phyloP scores from a whole-genome alignment of 2,797 vertebrate genomes.

The Coregonus ussuriensis region DNA sequence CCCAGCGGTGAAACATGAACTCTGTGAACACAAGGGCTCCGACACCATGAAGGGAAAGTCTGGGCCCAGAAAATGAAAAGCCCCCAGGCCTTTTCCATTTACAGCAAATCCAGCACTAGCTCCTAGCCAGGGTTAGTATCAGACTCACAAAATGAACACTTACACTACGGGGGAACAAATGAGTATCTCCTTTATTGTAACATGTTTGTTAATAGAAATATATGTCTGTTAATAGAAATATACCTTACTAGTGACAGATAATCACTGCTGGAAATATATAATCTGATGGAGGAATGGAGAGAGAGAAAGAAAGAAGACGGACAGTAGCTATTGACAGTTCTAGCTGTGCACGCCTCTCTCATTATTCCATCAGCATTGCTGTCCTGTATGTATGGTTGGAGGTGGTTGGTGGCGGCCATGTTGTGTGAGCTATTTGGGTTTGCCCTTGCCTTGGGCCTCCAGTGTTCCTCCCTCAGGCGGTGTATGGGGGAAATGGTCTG shows the following conservation, averaged over 20 bases:
- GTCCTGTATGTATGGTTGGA: slow-evolving; percentile 59
- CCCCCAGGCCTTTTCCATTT: slow-evolving; percentile 99
- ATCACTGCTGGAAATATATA: slow-evolving; percentile 38
- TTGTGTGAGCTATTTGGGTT: slow-evolving; percentile 76
- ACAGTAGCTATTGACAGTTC: slow-evolving; percentile 1
- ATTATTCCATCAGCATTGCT: slow-evolving; percentile 39
- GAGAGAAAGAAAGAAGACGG: slow-evolving; percentile 10
- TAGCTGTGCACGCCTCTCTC: slow-evolving; percentile 20
- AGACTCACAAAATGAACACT: slow-evolving; percentile 99
- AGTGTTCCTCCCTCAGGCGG: slow-evolving; percentile 92
- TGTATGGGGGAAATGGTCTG: slow-evolving; percentile 85
- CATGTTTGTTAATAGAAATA: slow-evolving; percentile 74
- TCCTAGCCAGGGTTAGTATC: slow-evolving; percentile 99
- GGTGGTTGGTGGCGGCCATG: slow-evolving; percentile 63
- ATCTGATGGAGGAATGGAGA: slow-evolving; percentile 6
- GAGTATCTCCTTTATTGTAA: slow-evolving; percentile 73
- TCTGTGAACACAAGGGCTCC: slow-evolving; percentile 99
- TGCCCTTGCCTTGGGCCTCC: slow-evolving; percentile 91
- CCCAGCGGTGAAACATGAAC: slow-evolving; percentile 98
- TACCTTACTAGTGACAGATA: slow-evolving; percentile 69
- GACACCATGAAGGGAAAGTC: slow-evolving; percentile 99
- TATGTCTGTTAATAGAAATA: slow-evolving; percentile 74
- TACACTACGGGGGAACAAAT: slow-evolving; percentile 74
- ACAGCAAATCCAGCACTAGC: slow-evolving; percentile 98
- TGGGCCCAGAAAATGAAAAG: slow-evolving; percentile 99